Evolutionary conservation across 1,140 invertebrate species (phyloP).

Genomic region (Caerostris darwini): DNA sequence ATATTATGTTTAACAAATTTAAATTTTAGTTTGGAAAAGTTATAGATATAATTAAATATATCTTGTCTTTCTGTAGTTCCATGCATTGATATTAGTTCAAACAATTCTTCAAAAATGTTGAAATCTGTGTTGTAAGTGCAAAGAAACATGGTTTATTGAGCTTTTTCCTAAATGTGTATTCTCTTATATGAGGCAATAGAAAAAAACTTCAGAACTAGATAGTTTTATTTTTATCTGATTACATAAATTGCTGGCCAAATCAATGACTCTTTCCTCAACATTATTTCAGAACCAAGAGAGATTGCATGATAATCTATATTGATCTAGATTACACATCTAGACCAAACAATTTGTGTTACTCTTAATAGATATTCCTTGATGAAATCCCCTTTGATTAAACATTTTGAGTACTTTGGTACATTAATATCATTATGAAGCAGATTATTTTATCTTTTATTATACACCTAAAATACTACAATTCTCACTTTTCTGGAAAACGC

Average conservation of each 20-base stretch:
- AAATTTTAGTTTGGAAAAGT: too few relatives aligned
- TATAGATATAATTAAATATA: too few relatives aligned
- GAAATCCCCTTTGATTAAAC: background rate
- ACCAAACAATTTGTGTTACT: background rate
- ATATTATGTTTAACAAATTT: too few relatives aligned
- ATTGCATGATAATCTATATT: too few relatives aligned
- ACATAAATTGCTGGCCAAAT: background rate
- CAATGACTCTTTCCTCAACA: background rate
- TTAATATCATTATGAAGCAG: background rate
- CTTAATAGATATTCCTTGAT: background rate
- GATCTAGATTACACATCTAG: background rate
- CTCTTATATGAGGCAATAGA: background rate
- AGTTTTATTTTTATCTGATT: background rate
- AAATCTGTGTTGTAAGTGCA: background rate
- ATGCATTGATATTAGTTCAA: background rate
- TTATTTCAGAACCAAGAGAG: background rate
- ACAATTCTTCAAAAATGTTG: background rate
- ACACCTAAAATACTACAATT: too few relatives aligned
- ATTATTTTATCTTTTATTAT: too few relatives aligned
- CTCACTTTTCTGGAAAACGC: too few relatives aligned
- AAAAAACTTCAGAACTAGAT: background rate
- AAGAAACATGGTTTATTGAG: background rate
- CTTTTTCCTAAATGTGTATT: background rate
- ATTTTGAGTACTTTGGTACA: background rate
- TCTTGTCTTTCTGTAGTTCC: too few relatives aligned